Evolutionary conservation across 2,888 invertebrate genomes (phyloP), one percentile per base, ranked within the genome.

Genomic region (Mermis nigrescens): DNA sequence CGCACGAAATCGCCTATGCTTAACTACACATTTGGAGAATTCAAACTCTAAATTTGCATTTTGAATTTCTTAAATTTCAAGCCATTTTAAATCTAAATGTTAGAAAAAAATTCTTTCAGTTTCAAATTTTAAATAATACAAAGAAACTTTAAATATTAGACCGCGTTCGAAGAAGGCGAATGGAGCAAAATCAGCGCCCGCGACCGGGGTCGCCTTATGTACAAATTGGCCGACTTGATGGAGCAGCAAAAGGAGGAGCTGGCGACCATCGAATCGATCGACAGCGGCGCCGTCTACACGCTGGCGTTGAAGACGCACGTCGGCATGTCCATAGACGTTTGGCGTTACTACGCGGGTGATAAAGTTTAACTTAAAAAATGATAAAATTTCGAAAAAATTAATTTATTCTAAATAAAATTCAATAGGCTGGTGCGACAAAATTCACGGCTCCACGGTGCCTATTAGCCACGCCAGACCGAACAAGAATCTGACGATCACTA

Each of bases 291-390:
- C 0, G 94, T 95, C 0, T 95, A 94, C 76, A 94, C 94, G 0
- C 76, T 95, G 54, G 94, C 94, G 0, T 74, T 94, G 22, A 95
- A 95, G 73, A 94, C 94, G 0, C 94, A 94, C 75, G 79, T 95
- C 2, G 94, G 94, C 59, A 94, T 95, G 94, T 91, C 91, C 22
- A 89, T 94, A 57, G 91, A 92, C 70, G 89, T 89, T 0, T 92
- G 91, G 87, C 78, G 86, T 46, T 94, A 94, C 74, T 94, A 89
- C 75, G 92, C 91, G 2, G 92, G n/a, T n/a, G n/a, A n/a, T n/a
- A n/a, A n/a, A n/a, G n/a, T n/a, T n/a, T n/a, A n/a, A n/a, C n/a
- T n/a, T n/a, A n/a, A n/a, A n/a, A n/a, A n/a, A 91, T 2, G n/a
- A n/a, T n/a, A n/a, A n/a, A n/a, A n/a, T n/a, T n/a, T n/a, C n/a